These are phyloP conservation scores for Neoniphon sammara DNA, from an alignment of 2,797 vertebrate species.

Conservation along the genomic window DNA sequence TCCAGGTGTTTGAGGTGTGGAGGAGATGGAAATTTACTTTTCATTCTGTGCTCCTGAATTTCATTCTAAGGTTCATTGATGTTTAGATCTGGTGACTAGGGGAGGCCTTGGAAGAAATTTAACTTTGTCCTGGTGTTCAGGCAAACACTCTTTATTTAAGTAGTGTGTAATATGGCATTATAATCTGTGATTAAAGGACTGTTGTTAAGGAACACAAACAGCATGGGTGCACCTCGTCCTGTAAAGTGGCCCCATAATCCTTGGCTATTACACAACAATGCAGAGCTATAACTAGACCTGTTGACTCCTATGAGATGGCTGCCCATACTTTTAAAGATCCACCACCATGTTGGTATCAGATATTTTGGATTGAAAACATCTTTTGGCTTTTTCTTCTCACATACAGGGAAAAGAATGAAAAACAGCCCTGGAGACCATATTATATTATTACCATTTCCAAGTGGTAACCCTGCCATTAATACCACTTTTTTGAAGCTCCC, in stretches of 20 bases:
- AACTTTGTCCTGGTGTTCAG: constrained; percentile 2
- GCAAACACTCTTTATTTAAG: constrained; percentile 20
- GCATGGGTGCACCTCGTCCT: constrained; percentile 25
- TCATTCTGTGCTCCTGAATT: neutral
- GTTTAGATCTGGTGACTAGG: neutral
- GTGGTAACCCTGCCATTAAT: constrained; percentile 24
- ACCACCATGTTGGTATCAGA: neutral
- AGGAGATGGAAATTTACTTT: neutral
- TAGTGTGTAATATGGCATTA: constrained; percentile 3
- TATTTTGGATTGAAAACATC: neutral
- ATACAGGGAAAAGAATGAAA: constrained; percentile 7
- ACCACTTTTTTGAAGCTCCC: constrained; percentile 26
- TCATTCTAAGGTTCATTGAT: neutral
- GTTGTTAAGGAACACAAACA: constrained; percentile 51
- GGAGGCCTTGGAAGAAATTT: neutral
- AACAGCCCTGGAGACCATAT: neutral
- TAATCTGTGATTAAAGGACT: constrained; percentile 42
- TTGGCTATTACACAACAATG: constrained; percentile 12
- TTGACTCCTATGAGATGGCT: neutral
- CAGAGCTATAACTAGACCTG: constrained; percentile 6
- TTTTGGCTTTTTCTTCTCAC: constrained; percentile 28
- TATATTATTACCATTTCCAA: neutral
- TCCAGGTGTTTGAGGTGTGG: too few species aligned
- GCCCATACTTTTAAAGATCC: neutral
- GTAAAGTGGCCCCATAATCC: constrained; percentile 39